Percentiles rank a stretch among this genome's conserved stretches.
Conservation (phyloP, 2,888 invertebrate species). For the Lasioglossum figueresi region DNA sequence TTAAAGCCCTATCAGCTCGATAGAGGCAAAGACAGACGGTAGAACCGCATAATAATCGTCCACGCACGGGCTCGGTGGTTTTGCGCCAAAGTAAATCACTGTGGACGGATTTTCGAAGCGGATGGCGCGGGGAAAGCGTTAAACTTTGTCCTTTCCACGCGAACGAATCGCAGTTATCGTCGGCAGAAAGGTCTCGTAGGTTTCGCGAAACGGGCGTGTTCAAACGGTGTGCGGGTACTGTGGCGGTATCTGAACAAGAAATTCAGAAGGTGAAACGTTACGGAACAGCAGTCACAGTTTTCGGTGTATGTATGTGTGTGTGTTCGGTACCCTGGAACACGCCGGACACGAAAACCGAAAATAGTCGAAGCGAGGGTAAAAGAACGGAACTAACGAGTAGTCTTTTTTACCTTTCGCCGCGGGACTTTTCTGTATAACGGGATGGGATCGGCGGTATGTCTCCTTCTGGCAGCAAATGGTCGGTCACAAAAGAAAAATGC, state of each 20-base stretch:
- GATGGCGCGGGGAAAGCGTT: conserved; percentile 36
- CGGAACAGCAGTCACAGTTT: conserved; percentile 32
- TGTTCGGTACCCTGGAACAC: conserved; percentile 4
- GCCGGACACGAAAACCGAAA: conserved; percentile 23
- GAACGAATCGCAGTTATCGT: conserved; percentile 50
- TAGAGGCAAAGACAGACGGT: neutral
- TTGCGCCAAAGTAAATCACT: conserved; percentile 31
- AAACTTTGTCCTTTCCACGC: conserved; percentile 57
- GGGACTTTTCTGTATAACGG: conserved; percentile 28
- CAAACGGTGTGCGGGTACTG: conserved; percentile 23
- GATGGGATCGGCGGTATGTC: conserved; percentile 38
- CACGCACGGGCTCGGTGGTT: conserved; percentile 20
- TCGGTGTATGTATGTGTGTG: neutral
- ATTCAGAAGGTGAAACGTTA: conserved; percentile 51
- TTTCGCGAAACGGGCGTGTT: conserved; percentile 39
- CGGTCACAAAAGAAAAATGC: conserved; percentile 18
- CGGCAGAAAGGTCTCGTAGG: conserved; percentile 30
- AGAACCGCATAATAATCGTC: neutral
- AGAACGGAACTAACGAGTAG: conserved; percentile 50
- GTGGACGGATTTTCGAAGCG: conserved; percentile 39
- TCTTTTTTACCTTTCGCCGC: conserved; percentile 33
- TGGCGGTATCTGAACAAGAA: conserved; percentile 53
- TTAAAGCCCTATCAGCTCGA: neutral
- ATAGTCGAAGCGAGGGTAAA: conserved; percentile 11
- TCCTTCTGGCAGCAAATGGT: conserved; percentile 23